Conservation (phyloP, 2,113 vertebrate genomes). For the Lota lota region DNA sequence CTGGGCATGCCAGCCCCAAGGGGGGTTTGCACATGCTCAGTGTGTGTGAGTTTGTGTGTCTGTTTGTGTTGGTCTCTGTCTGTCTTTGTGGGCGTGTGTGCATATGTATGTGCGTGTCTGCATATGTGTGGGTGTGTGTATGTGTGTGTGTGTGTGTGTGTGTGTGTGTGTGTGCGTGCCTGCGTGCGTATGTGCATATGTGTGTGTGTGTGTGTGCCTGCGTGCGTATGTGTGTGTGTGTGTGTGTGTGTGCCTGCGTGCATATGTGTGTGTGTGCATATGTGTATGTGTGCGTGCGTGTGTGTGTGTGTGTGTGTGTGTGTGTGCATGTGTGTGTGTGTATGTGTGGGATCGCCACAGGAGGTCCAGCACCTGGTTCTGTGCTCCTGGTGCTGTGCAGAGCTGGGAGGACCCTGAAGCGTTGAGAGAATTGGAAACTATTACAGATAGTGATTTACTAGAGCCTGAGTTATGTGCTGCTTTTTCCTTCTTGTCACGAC, state of each 20-base stretch:
- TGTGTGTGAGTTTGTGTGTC: slow-evolving; percentile 26
- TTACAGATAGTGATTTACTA: slow-evolving; percentile 66
- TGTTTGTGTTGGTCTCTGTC: background rate
- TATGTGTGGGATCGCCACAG: background rate
- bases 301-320: too few species aligned
- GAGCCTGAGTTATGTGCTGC: slow-evolving; percentile 31
- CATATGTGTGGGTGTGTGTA: background rate
- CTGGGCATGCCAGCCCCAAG: slow-evolving; percentile 36
- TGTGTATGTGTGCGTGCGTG: background rate
- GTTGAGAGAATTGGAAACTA: slow-evolving; percentile 66
- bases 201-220: background rate
- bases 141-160: background rate
- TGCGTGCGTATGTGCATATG: background rate
- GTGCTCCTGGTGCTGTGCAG: background rate
- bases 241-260: background rate
- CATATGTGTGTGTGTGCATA: background rate
- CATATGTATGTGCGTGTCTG: background rate
- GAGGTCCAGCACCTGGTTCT: slow-evolving; percentile 21
- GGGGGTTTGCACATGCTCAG: slow-evolving; percentile 36
- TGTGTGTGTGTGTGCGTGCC: background rate
- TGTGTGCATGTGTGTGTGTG: background rate
- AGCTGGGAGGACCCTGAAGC: slow-evolving; percentile 34
- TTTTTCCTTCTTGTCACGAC: slow-evolving; percentile 32
- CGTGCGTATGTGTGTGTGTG: background rate
- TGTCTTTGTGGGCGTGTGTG: background rate